Evolutionary conservation across 2,113 vertebrate genomes (phyloP).

Genomic region (Morone saxatilis): DNA sequence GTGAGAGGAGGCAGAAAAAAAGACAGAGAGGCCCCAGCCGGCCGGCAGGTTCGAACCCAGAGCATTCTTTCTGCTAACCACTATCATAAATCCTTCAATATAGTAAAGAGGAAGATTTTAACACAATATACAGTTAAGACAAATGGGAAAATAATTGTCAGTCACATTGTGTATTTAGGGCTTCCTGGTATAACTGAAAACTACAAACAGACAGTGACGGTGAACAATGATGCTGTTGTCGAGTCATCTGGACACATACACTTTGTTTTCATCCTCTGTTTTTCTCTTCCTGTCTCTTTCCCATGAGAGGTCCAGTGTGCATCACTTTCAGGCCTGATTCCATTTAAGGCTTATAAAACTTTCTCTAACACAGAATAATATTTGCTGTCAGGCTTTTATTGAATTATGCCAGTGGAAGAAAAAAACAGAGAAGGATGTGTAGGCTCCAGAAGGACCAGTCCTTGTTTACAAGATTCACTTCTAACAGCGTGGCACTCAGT

Average conservation of each 20-base stretch:
- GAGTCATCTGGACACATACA: neutral
- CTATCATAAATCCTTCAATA: neutral
- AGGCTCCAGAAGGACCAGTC: constrained; percentile 20
- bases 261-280: neutral
- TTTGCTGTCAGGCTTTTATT: constrained; percentile 80
- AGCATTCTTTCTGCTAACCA: neutral
- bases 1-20: neutral
- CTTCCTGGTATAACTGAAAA: constrained; percentile 22
- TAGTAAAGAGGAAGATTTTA: neutral
- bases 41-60: neutral
- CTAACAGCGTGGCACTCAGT: neutral
- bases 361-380: constrained; percentile 75
- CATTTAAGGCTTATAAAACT: constrained; percentile 72
- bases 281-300: constrained; percentile 48
- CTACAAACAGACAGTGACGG: constrained; percentile 30
- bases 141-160: constrained; percentile 19
- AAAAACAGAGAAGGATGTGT: constrained; percentile 27
- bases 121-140: neutral
- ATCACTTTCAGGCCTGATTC: constrained; percentile 75
- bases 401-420: constrained; percentile 61
- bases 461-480: constrained; percentile 45
- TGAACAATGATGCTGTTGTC: constrained; percentile 21
- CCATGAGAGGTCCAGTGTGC: constrained; percentile 58
- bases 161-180: constrained; percentile 5
- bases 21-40: neutral